Base-by-base conservation (phyloP, 2,888 invertebrate genomes). In the Acrobasis consociella region DNA sequence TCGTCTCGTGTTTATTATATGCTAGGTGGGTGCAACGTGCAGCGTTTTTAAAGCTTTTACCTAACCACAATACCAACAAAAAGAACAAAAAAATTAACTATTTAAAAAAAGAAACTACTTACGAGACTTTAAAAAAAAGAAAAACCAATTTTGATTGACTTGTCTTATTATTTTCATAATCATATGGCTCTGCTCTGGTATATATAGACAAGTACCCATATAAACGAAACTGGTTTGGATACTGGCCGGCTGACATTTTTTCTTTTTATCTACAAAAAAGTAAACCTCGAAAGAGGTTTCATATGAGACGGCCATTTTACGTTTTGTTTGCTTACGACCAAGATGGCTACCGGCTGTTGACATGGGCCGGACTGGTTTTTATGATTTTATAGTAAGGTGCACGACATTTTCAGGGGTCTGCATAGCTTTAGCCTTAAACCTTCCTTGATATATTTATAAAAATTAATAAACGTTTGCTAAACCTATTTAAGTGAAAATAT, bases 321-420 rank as follows among this genome's bases (percentile, higher is more conserved):
- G 64, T 65, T 62, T 62, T 69, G 72, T 78, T 78, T 81, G 73
- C 73, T 68, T 72, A 69, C 68, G 66, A 69, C 75, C 75, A 78
- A 78, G 73, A 81, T 81, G 80, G 82, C 82, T 80, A 79, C 80
- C 78, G 82, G 70, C 68, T 71, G 71, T 78, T 63, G 55, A 58
- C 37, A 38, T 49, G 10, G 7, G 31, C 31, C 5, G 22, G 56
- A 63, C 65, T 58, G 65, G 66, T 69, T 69, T 62, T 60, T 52
- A 16, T 56, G 13, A 49, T 49, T 53, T 51, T 58, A 42, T 16
- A 22, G 46, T 15, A 50, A 13, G 46, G 46, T 42, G 10, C 11
- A 2, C 31, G 31, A 31, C 31, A 31, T 31, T 31, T 42, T 46
- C n/a, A n/a, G 46, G 11, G 46, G 9, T 31, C 31, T 31, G 31